Base-by-base conservation (phyloP, 2,113 vertebrate species). In the Telmatochromis brachygnathus region DNA sequence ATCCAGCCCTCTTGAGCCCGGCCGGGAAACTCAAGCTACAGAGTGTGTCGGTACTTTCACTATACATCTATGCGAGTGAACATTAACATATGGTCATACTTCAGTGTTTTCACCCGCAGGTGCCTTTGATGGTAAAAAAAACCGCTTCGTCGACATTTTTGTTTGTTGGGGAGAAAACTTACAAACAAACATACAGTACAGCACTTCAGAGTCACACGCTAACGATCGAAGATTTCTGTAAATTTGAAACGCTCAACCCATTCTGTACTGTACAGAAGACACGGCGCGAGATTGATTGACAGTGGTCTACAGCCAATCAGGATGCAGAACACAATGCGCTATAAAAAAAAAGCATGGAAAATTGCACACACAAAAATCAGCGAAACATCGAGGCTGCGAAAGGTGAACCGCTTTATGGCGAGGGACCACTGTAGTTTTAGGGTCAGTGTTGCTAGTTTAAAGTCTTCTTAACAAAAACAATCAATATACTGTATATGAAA, bases 91-190 rank as follows among this genome's bases (percentile, higher is more conserved):
- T 37, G 10, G 1, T 37, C 19, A 21, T 37, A 65, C 10, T 37
- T 65, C 19, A 0, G 4, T 65, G 60, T 65, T 5, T 35, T 35
- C 56, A 60, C 56, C 56, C 0, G 0, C 56, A 33, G 56, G 56
- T 60, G 28, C 28, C 28, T 60, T 60, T 0, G 9, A 60, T 60
- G 5, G 9, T 33, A 4, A 30, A 60, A 60, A 54, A 58, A 58
- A 1, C 0, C 3, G 0, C 3, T 58, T 17, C 0, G 28, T 60
- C 2, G 2, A 33, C 3, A 33, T 10, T 60, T 33, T 60, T 33
- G 56, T 60, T 60, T 60, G 56, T 60, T 6, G 56, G 15, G 15
- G 56, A 10, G 56, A 60, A 60, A 60, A 60, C 15, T 3, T 60
- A 10, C 5, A 19, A 33, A 10, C 8, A 60, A 33, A 60, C 28